Evolutionary conservation across 2,888 invertebrate species (phyloP).

Genomic region (Drosophila pegasa): DNA sequence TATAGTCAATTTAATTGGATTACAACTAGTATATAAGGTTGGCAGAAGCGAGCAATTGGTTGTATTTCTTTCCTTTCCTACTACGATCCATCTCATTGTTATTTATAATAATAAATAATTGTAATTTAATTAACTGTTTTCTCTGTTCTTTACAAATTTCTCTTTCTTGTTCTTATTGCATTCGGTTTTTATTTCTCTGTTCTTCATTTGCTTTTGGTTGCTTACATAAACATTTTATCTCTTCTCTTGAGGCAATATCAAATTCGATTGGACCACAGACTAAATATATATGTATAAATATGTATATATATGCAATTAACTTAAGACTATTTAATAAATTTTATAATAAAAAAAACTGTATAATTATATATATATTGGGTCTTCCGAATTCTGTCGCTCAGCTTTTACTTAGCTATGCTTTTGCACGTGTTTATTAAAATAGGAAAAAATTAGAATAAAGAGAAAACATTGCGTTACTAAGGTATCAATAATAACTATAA

Average conservation of each 20-base stretch:
- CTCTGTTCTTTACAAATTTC: slow-evolving; percentile 24
- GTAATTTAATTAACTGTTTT: slow-evolving; percentile 29
- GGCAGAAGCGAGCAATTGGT: slow-evolving; percentile 76
- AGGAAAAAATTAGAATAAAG: slow-evolving; percentile 4
- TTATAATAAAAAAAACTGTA: slow-evolving; percentile 27
- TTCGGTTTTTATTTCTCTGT: background rate
- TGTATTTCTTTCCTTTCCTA: slow-evolving; percentile 29
- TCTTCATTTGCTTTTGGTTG: slow-evolving; percentile 10
- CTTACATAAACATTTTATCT: slow-evolving; percentile 23
- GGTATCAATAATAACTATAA: background rate
- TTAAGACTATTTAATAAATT: slow-evolving; percentile 53
- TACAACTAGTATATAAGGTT: slow-evolving; percentile 54
- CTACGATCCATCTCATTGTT: slow-evolving; percentile 13
- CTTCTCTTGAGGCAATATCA: slow-evolving; percentile 42
- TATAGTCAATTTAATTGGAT: slow-evolving; percentile 33
- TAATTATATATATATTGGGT: background rate
- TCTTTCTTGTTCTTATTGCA: background rate
- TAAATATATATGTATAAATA: slow-evolving; percentile 14
- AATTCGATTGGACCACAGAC: slow-evolving; percentile 53
- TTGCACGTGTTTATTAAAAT: slow-evolving; percentile 18
- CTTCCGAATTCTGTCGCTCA: slow-evolving; percentile 8
- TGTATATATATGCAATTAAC: slow-evolving; percentile 35
- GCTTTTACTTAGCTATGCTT: slow-evolving; percentile 12
- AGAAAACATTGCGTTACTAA: slow-evolving; percentile 15
- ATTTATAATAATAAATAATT: slow-evolving; percentile 14